Base-by-base conservation (phyloP, 2,888 invertebrate genomes). In the Dryococelus australis region DNA sequence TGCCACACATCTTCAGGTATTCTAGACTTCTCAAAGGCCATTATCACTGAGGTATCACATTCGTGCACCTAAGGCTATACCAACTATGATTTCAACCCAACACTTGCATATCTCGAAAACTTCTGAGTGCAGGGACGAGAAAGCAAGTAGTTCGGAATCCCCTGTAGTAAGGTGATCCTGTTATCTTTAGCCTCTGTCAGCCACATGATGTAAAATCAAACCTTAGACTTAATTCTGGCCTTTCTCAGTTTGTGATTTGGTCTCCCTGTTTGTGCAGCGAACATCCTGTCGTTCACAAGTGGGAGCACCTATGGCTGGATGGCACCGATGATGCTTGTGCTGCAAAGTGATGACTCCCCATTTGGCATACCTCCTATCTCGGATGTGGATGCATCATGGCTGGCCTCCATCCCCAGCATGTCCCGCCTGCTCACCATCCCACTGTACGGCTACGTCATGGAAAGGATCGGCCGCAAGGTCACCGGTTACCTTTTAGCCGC, bases 351-450 rank as follows among this genome's bases (percentile, higher is more conserved):
- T 10, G 8, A 65, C 65, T 65, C 65, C 65, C 65, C 24, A 0
- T 24, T 65, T 24, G 65, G 65, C 65, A 65, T 65, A 65, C 65
- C 65, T 16, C 65, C 65, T 3, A n/a, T 65, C 65, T 65, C 65
- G 65, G n/a, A 65, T 2, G 24, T 24, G 24, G 65, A 65, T 65
- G 65, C 65, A 8, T 65, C 65, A 20, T 65, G 65, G 24, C 20
- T 65, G 0, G 65, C 65, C 24, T 65, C 65, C 65, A 65, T 65
- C n/a, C 65, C 65, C 65, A 65, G n/a, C 65, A 65, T 65, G 65
- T 65, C 65, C 65, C 65, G 65, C 65, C 65, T 65, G 24, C 65
- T 65, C 65, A 65, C 65, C 65, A 16, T 65, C n/a, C 65, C 65
- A 20, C 24, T 24, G n/a, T 65, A 65, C n/a, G 65, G 65, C 20